Base-by-base conservation (phyloP, 2,113 vertebrate species). In the Actenoides lindsayi region DNA sequence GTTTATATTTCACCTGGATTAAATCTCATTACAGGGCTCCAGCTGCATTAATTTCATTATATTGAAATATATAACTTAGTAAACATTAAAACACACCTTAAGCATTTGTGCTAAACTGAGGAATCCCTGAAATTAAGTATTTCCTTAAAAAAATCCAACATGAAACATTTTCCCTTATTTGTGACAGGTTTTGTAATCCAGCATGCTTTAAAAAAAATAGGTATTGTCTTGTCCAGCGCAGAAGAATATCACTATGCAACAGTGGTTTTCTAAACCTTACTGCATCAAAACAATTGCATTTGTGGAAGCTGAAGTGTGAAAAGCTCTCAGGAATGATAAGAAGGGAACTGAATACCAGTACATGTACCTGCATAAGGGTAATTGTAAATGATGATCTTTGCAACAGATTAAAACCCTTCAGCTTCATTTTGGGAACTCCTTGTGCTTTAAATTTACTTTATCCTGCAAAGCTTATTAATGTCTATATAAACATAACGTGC, bases 241-340 rank as follows among this genome's bases (percentile, higher is more conserved):
- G 79, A 92, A 92, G 76, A 94, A 54, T 75, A 84, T 88, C 87
- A 89, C 39, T 68, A 75, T 24, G 68, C 65, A 93, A 87, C 56
- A 93, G 41, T 71, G 76, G 39, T 81, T 96, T 95, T 93, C 86
- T 75, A 79, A 94, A 93, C 16, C 42, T 91, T 91, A 96, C 24
- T 95, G 87, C 53, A 95, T 50, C 62, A 90, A 95, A 97, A 91
- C 77, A 96, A 93, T 85, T 92, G 83, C 83, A 76, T 90, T 86
- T 94, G 60, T 96, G 73, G 78, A 96, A 87, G 95, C 28, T 94
- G 87, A 93, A 93, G 85, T 85, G 73, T 94, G 81, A 95, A 95
- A 94, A 82, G 76, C 63, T 86, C 60, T 96, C 69, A 88, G 73
- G 92, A 95, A 96, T 92, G 39, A 92, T 87, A 91, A 94, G 85